Evolutionary conservation across 2,797 vertebrate species (phyloP), one percentile per base, ranked within the genome.

Genomic region (Nannoperca australis): DNA sequence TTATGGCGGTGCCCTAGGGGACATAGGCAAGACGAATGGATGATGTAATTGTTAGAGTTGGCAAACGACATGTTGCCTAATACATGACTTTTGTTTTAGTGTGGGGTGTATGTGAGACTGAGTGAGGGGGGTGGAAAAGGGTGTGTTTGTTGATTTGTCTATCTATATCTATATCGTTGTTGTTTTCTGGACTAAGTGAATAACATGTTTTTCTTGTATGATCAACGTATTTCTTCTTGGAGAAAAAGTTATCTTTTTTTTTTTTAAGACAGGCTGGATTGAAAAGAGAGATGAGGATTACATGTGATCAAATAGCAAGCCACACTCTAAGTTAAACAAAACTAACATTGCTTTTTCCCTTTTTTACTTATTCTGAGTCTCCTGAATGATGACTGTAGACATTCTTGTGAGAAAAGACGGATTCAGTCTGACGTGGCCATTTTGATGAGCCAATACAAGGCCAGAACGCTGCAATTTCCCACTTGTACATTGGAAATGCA

Each of bases 371-470:
- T 42, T 36, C 27, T 70, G 36, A 1, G 0, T 59, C 20, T 14
- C 64, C 17, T 53, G 73, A 81, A 63, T 60, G 34, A 74, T 79
- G 72, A 70, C 65, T 32, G 58, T 38, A 53, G 61, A 68, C 74
- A 68, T 88, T 87, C 70, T 78, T 86, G 81, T 40, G 42, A 86
- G 79, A 73, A 70, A 78, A 68, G 22, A 18, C n/a, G 50, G 58
- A 79, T 70, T 87, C 73, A 75, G 67, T 83, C 74, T 80, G 77
- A 81, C 47, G 38, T 65, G 60, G 63, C 61, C 73, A 83, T 89
- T 82, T 85, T 78, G 85, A 88, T 85, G 82, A 89, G 77, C 81
- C 76, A 76, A 85, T 74, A 81, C 50, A 27, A 67, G 64, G 58
- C 70, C 71, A 53, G 54, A 63, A 60, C 7, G 10, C 53, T 63